phyloP scores from a whole-genome alignment of 2,888 invertebrate genomes.

The Prenolepis imparis region DNA sequence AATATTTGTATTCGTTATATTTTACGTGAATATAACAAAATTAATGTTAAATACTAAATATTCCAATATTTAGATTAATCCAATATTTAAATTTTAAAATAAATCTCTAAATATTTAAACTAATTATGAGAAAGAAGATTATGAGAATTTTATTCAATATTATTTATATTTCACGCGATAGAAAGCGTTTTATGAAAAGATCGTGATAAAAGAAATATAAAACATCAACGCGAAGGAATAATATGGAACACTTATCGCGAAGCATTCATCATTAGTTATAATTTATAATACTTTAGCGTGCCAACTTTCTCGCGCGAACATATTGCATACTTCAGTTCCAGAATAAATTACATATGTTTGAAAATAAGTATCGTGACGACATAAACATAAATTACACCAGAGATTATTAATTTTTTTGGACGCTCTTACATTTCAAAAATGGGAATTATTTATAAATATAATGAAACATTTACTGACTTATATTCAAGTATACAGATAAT shows the following conservation, averaged over 20 bases:
- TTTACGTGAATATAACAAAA: background rate
- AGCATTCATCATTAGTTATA: constrained; percentile 26
- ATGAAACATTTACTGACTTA: background rate
- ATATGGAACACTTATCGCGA: constrained; percentile 36
- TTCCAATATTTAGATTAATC: background rate
- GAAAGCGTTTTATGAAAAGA: background rate
- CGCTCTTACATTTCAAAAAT: constrained; percentile 8
- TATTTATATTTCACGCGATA: background rate
- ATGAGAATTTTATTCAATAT: background rate
- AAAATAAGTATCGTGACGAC: constrained; percentile 20
- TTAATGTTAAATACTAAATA: background rate
- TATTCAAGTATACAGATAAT: constrained; percentile 3
- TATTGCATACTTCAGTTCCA: constrained; percentile 14
- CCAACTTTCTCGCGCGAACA: background rate
- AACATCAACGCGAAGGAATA: constrained; percentile 27
- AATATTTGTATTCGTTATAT: background rate
- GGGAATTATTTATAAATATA: constrained; percentile 12
- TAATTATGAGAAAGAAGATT: background rate
- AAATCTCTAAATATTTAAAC: background rate
- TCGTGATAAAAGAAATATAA: constrained; percentile 23
- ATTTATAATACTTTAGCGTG: constrained; percentile 41
- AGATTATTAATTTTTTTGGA: background rate
- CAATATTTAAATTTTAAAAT: background rate
- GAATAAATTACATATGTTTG: constrained; percentile 43
- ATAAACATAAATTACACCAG: constrained; percentile 15